phyloP scores from a whole-genome alignment of 2,113 vertebrate species.

The Oenanthe oenanthe region DNA sequence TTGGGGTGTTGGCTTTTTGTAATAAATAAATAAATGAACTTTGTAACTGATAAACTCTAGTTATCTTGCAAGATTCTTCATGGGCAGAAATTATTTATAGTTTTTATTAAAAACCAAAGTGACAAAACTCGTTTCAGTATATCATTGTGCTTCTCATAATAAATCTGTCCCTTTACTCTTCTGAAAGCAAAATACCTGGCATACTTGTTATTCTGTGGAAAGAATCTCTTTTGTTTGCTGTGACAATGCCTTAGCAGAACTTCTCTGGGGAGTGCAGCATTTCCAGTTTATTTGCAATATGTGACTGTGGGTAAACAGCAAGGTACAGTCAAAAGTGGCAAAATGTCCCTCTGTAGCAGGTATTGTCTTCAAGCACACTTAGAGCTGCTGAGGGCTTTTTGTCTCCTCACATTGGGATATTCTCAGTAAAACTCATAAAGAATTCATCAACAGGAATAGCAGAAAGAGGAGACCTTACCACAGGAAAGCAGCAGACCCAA shows the following conservation, averaged over 20 bases:
- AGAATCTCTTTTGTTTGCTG: not conserved
- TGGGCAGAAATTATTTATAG: not conserved
- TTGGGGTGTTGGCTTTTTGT: accelerated
- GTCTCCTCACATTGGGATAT: not conserved
- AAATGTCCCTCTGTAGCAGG: not conserved
- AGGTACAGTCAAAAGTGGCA: not conserved
- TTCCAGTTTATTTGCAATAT: not conserved
- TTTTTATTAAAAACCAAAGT: not conserved
- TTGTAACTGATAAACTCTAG: not conserved
- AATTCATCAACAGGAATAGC: not conserved
- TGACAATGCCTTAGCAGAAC: not conserved
- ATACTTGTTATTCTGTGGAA: not conserved
- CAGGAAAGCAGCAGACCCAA: not conserved
- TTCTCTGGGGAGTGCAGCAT: accelerated
- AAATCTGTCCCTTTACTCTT: not conserved
- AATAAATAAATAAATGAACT: not conserved
- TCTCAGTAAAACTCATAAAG: not conserved
- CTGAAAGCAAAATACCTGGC: not conserved
- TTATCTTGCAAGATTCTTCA: not conserved
- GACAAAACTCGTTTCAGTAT: not conserved
- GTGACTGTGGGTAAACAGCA: accelerated
- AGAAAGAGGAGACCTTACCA: not conserved
- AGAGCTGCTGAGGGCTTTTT: not conserved
- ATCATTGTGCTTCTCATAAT: not conserved
- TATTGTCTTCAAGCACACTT: not conserved